A percentile compares a stretch with the other conserved stretches of the same genome.
These are phyloP conservation scores for Heterodera filipjevi DNA, from an alignment of 2,888 invertebrate species.

Conservation along the genomic window DNA sequence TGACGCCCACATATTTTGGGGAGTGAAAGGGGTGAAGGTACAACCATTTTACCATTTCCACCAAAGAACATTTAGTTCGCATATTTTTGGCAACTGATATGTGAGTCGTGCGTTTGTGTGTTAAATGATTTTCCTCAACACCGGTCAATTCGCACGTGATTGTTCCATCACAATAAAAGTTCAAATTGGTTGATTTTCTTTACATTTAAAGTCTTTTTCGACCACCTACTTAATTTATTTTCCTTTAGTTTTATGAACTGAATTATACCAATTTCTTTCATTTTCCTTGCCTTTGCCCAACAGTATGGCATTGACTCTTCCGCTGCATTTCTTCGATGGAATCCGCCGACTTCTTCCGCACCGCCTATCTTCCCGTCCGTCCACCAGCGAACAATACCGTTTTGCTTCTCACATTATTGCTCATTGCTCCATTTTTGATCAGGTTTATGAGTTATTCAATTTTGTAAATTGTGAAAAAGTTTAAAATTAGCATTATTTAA, in stretches of 20 bases:
- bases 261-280: too few species aligned
- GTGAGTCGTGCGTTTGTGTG: background rate
- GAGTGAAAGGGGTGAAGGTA: background rate
- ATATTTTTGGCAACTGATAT: background rate
- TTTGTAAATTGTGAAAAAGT: background rate
- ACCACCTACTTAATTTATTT: background rate
- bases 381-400: constrained; percentile 35
- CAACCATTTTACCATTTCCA: background rate
- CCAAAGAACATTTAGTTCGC: background rate
- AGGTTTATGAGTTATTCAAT: constrained; percentile 13
- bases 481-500: background rate
- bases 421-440: constrained; percentile 48
- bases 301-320: constrained; percentile 48
- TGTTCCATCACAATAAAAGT: background rate
- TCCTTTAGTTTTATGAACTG: background rate
- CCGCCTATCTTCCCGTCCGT: constrained; percentile 1
- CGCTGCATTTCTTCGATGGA: constrained; percentile 46
- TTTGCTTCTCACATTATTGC: constrained; percentile 42
- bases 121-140: background rate
- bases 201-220: background rate
- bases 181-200: background rate
- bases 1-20: background rate
- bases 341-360: constrained; percentile 32
- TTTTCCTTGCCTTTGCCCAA: background rate
- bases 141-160: background rate